Evolutionary conservation across 2,797 vertebrate species (phyloP), one percentile per base, ranked within the genome.

Genomic region (Discoglossus pictus): DNA sequence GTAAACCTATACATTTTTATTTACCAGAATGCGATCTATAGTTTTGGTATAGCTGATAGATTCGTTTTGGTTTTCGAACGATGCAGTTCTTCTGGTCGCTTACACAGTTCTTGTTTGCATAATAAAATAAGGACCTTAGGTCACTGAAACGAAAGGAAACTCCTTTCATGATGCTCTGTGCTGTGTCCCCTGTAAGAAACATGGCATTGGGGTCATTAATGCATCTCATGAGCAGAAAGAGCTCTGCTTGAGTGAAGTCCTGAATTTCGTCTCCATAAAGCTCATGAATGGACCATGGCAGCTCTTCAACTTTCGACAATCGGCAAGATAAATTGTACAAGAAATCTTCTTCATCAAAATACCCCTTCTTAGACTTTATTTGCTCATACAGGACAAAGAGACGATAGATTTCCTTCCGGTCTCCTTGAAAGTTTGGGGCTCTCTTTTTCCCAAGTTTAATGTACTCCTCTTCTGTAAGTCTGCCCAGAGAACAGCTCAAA

Each of bases 151-250:
- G 87, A 75, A 92, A 92, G 64, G 90, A 83, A 34, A 92, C 87
- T 2, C 90, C 90, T 55, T 88, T 86, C 88, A 92, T 91, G 66
- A 92, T 91, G 80, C 90, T 90, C 75, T 92, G 90, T 6, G 90
- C 90, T 1, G 90, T 92, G 73, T 92, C 90, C 3, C 90, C 90
- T 0, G 90, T 90, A 23, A 92, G 84, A 61, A 92, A 92, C 90
- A 91, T 91, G 64, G 86, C 76, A 12, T 92, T 92, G n/a, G 90
- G 90, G 52, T 92, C 87, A 40, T 89, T 87, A 74, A 88, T 81
- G 34, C 86, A 87, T 17, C 82, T 88, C 90, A 92, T 91, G 23
- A 91, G 65, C 51, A 91, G 43, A 0, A 78, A 80, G 1, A 92
- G 76, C 73, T 92, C 90, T 0, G 88, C 90, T 44, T 92, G 90